Percentiles rank a stretch among this genome's conserved stretches.
phyloP scores from a whole-genome alignment of 2,888 invertebrate genomes.

The Barypeithes pellucidus region DNA sequence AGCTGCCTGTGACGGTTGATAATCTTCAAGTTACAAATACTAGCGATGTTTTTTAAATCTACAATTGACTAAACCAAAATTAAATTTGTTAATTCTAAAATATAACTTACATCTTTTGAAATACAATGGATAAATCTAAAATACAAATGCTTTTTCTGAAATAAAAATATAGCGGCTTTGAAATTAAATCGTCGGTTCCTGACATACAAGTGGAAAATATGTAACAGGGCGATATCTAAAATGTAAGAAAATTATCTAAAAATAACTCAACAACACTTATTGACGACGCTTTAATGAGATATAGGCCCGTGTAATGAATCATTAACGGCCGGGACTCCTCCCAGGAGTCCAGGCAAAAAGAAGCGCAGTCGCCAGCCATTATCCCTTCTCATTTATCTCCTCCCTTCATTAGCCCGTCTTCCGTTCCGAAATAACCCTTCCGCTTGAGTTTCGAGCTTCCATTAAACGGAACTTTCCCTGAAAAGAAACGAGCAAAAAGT shows the following conservation, averaged over 20 bases:
- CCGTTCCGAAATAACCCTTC: slow-evolving; percentile 55
- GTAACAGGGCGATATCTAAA: not conserved
- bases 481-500: slow-evolving; percentile 42
- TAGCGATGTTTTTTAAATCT: too few relatives aligned
- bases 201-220: too few relatives aligned
- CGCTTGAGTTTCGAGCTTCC: slow-evolving; percentile 42
- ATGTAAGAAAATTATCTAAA: not conserved
- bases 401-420: slow-evolving; percentile 69
- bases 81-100: too few relatives aligned
- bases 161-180: too few relatives aligned
- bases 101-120: too few relatives aligned
- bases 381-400: slow-evolving; percentile 69
- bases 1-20: too few relatives aligned
- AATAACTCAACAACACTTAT: not conserved
- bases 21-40: too few relatives aligned
- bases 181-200: too few relatives aligned
- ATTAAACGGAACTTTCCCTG: slow-evolving; percentile 34
- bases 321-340: slow-evolving; percentile 61
- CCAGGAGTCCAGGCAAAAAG: slow-evolving; percentile 57
- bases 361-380: slow-evolving; percentile 68
- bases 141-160: too few relatives aligned
- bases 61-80: too few relatives aligned
- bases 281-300: slow-evolving; percentile 53
- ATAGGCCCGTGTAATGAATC: slow-evolving; percentile 62
- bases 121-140: too few relatives aligned